Evolutionary conservation across 1,140 invertebrate species (phyloP).

Genomic region (Drosophila equinoxialis): DNA sequence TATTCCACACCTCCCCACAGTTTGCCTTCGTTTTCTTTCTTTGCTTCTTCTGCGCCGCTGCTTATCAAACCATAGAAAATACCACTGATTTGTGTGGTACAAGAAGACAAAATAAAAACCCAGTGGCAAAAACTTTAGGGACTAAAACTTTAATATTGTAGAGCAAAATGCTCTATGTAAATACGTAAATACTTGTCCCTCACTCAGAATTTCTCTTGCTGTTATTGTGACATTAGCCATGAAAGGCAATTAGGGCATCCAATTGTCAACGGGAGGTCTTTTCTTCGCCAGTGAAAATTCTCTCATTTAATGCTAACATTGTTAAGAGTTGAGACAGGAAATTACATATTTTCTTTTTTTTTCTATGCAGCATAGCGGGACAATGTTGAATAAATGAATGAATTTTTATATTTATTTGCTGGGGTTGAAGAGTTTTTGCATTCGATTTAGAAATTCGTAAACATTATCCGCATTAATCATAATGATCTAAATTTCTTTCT

Average conservation of each 20-base stretch:
- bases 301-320: slow-evolving; percentile 5
- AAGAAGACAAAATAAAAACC: no score
- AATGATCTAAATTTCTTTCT: no score
- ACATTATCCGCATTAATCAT: no score
- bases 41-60: slow-evolving; percentile 19
- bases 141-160: slow-evolving; percentile 40
- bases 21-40: not conserved
- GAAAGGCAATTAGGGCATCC: slow-evolving; percentile 47
- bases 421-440: no score
- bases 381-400: no score
- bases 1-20: not conserved
- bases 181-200: slow-evolving; percentile 30
- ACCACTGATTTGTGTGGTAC: slow-evolving; percentile 44
- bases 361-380: no score
- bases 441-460: no score
- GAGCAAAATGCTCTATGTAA: slow-evolving; percentile 33
- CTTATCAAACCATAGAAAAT: slow-evolving; percentile 57
- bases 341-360: not conserved
- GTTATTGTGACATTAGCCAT: slow-evolving; percentile 47
- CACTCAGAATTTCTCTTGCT: slow-evolving; percentile 3
- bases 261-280: slow-evolving; percentile 33
- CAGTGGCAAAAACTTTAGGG: slow-evolving; percentile 21
- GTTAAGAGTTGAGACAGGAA: slow-evolving; percentile 12
- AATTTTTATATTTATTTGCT: no score
- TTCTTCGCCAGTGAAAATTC: not conserved